These are phyloP conservation scores for Tyto alba DNA, from an alignment of 2,113 vertebrate species.

Conservation along the genomic window DNA sequence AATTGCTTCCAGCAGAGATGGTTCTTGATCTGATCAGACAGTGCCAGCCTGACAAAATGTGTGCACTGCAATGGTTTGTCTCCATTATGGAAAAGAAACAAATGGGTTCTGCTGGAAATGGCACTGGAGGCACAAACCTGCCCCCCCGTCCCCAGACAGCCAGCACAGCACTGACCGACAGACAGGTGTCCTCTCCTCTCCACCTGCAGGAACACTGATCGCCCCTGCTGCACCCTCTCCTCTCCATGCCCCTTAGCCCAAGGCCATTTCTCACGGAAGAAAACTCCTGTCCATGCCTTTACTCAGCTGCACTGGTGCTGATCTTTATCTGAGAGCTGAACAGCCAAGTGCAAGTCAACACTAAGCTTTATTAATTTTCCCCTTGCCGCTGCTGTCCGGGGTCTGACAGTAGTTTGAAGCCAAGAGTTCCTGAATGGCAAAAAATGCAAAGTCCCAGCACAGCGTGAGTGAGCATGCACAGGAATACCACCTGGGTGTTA, in stretches of 20 bases:
- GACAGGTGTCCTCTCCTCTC: neutral
- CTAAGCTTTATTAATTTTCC: neutral
- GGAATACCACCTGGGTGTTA: neutral
- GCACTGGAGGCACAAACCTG: neutral
- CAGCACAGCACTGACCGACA: neutral
- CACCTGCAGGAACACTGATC: neutral
- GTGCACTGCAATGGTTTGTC: neutral
- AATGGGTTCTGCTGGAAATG: neutral
- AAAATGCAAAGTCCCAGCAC: rapidly evolving
- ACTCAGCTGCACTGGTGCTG: neutral
- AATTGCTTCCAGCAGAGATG: neutral
- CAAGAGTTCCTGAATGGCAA: neutral
- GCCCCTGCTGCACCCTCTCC: neutral
- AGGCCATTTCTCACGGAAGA: neutral
- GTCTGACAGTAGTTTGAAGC: neutral
- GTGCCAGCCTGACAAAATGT: neutral
- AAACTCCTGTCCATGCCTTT: neutral
- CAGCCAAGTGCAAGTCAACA: neutral
- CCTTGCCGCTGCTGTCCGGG: neutral
- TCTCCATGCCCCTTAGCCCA: neutral
- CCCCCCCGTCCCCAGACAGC: neutral
- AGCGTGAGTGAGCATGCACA: rapidly evolving
- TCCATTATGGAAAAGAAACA: neutral
- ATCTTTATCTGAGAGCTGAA: neutral
- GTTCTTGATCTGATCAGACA: neutral